These are phyloP conservation scores for Hozukius guyotensis DNA, from an alignment of 2,797 vertebrate species.

Conservation along the genomic window DNA sequence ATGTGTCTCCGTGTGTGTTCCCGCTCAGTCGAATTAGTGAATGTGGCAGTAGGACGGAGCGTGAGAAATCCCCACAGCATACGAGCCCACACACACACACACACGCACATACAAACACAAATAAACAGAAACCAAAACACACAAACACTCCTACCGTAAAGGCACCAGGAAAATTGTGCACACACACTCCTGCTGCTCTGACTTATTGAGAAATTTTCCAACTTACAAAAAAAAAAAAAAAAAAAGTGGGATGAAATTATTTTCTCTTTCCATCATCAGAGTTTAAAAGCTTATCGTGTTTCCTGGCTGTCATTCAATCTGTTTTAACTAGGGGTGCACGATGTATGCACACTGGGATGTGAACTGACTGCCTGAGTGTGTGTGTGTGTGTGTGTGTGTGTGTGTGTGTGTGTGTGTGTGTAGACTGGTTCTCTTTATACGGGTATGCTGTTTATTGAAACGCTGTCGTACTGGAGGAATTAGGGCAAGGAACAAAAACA, in stretches of 20 bases:
- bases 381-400: conserved; percentile 21
- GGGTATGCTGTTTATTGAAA: conserved; percentile 78
- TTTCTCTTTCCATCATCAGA: conserved; percentile 65
- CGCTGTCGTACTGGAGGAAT: conserved; percentile 76
- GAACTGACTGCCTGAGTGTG: conserved; percentile 48
- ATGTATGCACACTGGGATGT: conserved; percentile 61
- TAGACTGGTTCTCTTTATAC: conserved; percentile 60
- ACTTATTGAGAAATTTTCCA: conserved; percentile 31
- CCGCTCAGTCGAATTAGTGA: neutral
- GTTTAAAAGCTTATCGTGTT: conserved; percentile 74
- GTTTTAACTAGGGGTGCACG: conserved; percentile 61
- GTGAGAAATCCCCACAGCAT: conserved; percentile 49
- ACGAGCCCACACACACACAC: conserved; percentile 24
- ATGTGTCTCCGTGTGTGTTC: conserved; percentile 19
- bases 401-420: conserved; percentile 36
- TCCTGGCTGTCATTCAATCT: conserved; percentile 74
- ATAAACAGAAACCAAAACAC: conserved; percentile 33
- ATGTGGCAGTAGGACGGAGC: conserved; percentile 28
- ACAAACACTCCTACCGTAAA: conserved; percentile 35
- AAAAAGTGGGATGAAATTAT: conserved; percentile 48
- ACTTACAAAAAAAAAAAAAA: neutral
- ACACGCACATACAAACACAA: conserved; percentile 31
- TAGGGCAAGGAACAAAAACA: conserved; percentile 52
- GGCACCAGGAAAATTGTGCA: neutral
- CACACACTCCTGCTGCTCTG: neutral